phyloP scores from a whole-genome alignment of 1,140 invertebrate species.

The Danaus plexippus region DNA sequence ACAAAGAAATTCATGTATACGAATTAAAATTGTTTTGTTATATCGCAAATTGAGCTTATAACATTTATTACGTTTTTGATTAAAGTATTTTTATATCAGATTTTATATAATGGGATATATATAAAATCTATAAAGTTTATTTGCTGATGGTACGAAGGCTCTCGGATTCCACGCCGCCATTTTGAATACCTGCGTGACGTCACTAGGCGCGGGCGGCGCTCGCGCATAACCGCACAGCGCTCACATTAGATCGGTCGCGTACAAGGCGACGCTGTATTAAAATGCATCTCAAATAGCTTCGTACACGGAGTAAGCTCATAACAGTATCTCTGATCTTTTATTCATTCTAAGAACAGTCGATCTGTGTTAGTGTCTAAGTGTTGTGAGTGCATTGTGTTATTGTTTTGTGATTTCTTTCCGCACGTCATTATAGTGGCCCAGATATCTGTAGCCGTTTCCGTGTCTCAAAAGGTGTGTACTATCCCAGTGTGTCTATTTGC shows the following conservation, averaged over 20 bases:
- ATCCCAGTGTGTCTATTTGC: constrained; percentile 59
- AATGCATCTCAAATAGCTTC: constrained; percentile 51
- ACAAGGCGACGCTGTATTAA: constrained; percentile 51
- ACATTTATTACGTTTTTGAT: too few relatives aligned
- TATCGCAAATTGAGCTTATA: background rate
- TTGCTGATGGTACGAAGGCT: constrained; percentile 55
- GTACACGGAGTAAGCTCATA: constrained; percentile 30
- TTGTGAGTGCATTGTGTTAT: constrained; percentile 57
- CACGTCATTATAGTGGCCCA: constrained; percentile 52
- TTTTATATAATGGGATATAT: too few relatives aligned
- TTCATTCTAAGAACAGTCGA: constrained; percentile 55
- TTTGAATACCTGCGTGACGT: constrained; percentile 68
- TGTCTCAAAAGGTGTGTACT: constrained; percentile 44
- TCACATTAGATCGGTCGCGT: constrained; percentile 37
- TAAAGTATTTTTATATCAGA: too few relatives aligned
- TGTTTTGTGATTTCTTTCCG: constrained; percentile 62
- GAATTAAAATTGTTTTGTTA: background rate
- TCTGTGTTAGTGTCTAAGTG: constrained; percentile 30
- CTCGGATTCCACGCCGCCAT: constrained; percentile 65
- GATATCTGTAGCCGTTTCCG: constrained; percentile 41
- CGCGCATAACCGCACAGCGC: constrained; percentile 57
- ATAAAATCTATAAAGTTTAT: too few relatives aligned
- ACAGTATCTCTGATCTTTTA: constrained; percentile 56
- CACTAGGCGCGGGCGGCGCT: constrained; percentile 63
- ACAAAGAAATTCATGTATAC: background rate